A percentile compares a stretch with the other conserved stretches of the same genome.
These are phyloP conservation scores for Thamnophis elegans DNA, from an alignment of 2,797 vertebrate species.

Conservation along the genomic window DNA sequence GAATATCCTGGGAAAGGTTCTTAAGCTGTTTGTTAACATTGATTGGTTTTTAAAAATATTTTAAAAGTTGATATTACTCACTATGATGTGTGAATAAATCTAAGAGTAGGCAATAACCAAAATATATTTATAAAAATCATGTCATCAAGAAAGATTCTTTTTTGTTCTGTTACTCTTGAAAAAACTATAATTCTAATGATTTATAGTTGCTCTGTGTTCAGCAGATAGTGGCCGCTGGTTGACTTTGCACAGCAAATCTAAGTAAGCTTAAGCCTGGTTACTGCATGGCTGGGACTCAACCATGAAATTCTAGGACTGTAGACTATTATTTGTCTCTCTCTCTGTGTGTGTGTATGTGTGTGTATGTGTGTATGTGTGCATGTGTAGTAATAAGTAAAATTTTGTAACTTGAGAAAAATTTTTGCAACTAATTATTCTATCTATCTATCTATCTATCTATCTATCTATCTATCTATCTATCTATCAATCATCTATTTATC, in stretches of 20 bases:
- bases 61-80: background rate
- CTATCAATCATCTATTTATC: too few relatives aligned
- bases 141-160: background rate
- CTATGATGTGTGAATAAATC: background rate
- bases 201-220: background rate
- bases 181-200: background rate
- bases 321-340: background rate
- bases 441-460: too few relatives aligned
- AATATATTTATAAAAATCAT: background rate
- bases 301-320: background rate
- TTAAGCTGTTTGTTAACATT: background rate
- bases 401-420: background rate
- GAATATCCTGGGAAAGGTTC: background rate
- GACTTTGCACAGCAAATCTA: background rate
- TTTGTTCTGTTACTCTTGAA: background rate
- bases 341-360: too few relatives aligned
- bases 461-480: too few relatives aligned
- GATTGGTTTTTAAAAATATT: background rate
- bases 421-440: background rate
- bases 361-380: too few relatives aligned
- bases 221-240: background rate
- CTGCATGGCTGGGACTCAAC: background rate
- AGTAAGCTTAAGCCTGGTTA: background rate
- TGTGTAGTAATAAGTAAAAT: background rate
- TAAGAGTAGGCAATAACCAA: background rate